Evolutionary conservation across 2,888 invertebrate genomes (phyloP).

Genomic region (Lordiphosa andalusiaca): DNA sequence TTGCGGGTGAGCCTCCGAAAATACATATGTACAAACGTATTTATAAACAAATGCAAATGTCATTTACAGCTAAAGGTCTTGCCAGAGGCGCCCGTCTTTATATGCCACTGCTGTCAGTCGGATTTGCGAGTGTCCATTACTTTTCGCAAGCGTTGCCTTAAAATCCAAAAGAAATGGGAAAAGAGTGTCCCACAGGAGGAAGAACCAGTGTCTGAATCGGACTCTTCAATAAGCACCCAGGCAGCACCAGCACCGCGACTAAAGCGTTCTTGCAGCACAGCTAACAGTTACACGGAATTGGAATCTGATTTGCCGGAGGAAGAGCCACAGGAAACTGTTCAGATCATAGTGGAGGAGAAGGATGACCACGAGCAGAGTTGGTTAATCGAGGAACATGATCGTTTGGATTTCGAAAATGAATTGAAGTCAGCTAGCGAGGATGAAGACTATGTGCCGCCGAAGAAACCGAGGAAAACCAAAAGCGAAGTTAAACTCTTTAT

Average conservation of each 20-base stretch:
- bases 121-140: slow-evolving; percentile 47
- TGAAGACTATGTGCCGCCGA: neutral
- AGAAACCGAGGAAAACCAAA: slow-evolving; percentile 14
- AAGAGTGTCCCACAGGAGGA: neutral
- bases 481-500: slow-evolving; percentile 29
- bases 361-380: neutral
- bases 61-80: slow-evolving; percentile 24
- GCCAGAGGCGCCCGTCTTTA: slow-evolving; percentile 31
- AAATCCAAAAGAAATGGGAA: slow-evolving; percentile 50
- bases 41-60: neutral
- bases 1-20: slow-evolving; percentile 28
- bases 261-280: neutral
- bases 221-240: slow-evolving; percentile 26
- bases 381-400: slow-evolving; percentile 32
- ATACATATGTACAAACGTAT: neutral
- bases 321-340: slow-evolving; percentile 32
- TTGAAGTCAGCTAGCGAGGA: neutral
- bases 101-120: slow-evolving; percentile 53
- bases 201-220: neutral
- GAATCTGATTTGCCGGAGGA: slow-evolving; percentile 19
- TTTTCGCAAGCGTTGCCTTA: slow-evolving; percentile 47
- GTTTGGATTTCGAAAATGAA: slow-evolving; percentile 14
- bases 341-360: slow-evolving; percentile 42
- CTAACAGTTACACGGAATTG: slow-evolving; percentile 15
- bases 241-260: slow-evolving; percentile 3